Percentiles rank a stretch among this genome's conserved stretches.
Conservation (phyloP, 2,113 vertebrate genomes). For the Mellivora capensis region DNA sequence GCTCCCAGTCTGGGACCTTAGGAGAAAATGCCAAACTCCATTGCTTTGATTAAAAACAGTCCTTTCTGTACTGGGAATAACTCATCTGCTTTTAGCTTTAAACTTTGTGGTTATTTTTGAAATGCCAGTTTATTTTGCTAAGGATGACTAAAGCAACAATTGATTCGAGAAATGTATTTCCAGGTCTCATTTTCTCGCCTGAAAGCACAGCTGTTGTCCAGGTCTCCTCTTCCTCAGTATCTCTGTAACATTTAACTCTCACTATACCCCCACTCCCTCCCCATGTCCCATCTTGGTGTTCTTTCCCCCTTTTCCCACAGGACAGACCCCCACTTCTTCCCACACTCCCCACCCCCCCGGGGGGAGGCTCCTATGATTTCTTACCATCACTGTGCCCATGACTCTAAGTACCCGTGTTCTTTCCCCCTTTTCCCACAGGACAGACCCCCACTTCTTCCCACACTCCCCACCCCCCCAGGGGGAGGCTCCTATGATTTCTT, state of each 20-base stretch:
- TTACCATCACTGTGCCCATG: fast-evolving
- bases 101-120: background rate
- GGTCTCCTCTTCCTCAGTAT: background rate
- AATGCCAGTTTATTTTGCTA: background rate
- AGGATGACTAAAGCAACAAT: background rate
- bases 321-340: background rate
- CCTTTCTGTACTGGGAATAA: background rate
- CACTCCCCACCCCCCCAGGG: fast-evolving
- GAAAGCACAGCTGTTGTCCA: fast-evolving
- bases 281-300: fast-evolving
- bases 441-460: background rate
- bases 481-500: background rate
- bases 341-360: fast-evolving
- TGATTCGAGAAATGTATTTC: background rate
- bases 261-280: background rate
- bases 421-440: background rate
- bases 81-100: background rate
- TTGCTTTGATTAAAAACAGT: background rate
- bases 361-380: background rate
- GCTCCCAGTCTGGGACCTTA: background rate
- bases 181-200: background rate
- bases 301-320: background rate
- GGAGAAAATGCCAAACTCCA: background rate
- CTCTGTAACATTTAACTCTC: background rate
- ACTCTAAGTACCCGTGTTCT: background rate